phyloP scores from a whole-genome alignment of 1,140 invertebrate genomes.

The Bathynomus jamesi region DNA sequence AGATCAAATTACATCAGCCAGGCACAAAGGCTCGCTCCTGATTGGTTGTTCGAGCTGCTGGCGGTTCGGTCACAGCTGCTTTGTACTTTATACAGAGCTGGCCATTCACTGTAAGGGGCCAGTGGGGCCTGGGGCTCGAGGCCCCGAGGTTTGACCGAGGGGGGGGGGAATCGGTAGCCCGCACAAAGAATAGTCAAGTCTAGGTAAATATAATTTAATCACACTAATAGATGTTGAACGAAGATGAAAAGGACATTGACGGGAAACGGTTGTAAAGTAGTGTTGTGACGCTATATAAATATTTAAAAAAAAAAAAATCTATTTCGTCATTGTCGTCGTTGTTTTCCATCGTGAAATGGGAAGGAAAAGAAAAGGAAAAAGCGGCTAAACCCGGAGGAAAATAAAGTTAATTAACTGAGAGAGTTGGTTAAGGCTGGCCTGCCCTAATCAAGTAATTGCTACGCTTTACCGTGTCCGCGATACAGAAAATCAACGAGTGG shows the following conservation, averaged over 20 bases:
- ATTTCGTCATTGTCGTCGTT: too few species aligned
- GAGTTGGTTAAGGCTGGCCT: constrained; percentile 21
- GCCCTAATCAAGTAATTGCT: constrained; percentile 32
- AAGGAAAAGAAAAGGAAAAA: background rate
- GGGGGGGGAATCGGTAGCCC: too few species aligned
- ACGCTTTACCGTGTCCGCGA: constrained; percentile 23
- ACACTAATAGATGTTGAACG: too few species aligned
- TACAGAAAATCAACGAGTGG: constrained; percentile 30
- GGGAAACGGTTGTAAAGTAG: too few species aligned
- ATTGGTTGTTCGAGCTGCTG: constrained; percentile 32
- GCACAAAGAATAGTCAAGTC: too few species aligned
- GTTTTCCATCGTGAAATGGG: too few species aligned
- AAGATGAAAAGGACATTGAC: too few species aligned
- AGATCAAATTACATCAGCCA: constrained; percentile 37
- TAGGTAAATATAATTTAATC: too few species aligned
- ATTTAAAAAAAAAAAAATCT: too few species aligned
- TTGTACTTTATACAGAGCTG: constrained; percentile 11
- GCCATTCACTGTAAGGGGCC: background rate
- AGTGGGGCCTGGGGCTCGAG: too few species aligned
- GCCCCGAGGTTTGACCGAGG: background rate
- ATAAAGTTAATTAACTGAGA: background rate
- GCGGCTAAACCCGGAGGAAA: background rate
- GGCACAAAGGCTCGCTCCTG: constrained; percentile 34
- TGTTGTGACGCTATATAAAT: too few species aligned
- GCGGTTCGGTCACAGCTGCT: constrained; percentile 28